These are phyloP conservation scores for Osmoderma eremita DNA, from an alignment of 2,888 invertebrate species.

Conservation along the genomic window DNA sequence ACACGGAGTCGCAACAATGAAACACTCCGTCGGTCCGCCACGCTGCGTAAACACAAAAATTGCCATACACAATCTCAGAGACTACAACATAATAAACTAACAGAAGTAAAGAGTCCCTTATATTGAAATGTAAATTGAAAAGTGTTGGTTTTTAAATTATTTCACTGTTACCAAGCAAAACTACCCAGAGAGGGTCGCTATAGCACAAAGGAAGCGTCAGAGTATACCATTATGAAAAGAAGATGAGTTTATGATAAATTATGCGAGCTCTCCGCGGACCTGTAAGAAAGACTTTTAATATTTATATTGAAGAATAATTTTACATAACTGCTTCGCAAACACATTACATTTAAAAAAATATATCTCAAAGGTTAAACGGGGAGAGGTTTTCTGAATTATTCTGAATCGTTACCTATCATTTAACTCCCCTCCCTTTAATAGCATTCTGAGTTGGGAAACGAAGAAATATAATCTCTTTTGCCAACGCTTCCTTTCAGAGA, in stretches of 20 bases:
- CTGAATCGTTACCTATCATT: not conserved
- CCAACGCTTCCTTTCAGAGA: not conserved
- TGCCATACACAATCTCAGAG: conserved; percentile 18
- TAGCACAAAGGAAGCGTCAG: not conserved
- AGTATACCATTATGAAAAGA: conserved; percentile 41
- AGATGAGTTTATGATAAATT: conserved; percentile 45
- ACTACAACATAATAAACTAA: conserved; percentile 30
- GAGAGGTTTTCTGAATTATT: conserved; percentile 17
- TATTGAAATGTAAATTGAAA: conserved; percentile 42
- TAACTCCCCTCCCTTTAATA: not conserved
- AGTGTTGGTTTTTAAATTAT: conserved; percentile 45
- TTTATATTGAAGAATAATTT: conserved; percentile 25
- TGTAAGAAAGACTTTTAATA: conserved; percentile 7
- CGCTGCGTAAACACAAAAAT: conserved; percentile 16
- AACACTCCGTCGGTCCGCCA: conserved; percentile 9
- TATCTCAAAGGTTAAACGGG: conserved; percentile 6
- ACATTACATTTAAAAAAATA: conserved; percentile 26
- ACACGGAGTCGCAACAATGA: conserved; percentile 18
- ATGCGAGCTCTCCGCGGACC: conserved; percentile 11
- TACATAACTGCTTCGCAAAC: conserved; percentile 12
- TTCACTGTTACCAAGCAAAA: conserved; percentile 44
- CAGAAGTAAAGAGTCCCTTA: conserved; percentile 12
- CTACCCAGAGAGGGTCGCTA: conserved; percentile 7
- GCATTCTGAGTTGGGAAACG: not conserved
- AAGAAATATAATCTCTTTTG: conserved; percentile 13